Conservation (phyloP, 2,888 invertebrate species). For the Caenorhabditis virilis region DNA sequence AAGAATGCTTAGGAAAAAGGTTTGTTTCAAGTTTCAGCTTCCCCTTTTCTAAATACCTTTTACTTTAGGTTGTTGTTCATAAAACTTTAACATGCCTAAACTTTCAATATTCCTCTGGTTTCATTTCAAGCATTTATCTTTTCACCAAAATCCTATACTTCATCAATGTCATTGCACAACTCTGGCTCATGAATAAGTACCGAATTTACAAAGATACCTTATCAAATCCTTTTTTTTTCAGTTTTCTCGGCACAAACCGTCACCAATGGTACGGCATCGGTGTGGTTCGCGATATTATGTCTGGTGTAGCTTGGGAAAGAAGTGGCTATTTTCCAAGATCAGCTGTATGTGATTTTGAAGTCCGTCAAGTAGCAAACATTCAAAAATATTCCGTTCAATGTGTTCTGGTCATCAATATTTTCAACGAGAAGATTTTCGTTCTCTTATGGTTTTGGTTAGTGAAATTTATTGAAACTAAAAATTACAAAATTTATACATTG, state of each 20-base stretch:
- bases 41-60: neutral
- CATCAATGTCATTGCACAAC: conserved; percentile 57
- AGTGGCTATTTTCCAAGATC: conserved; percentile 60
- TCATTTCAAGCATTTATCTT: conserved; percentile 62
- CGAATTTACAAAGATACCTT: too few species aligned
- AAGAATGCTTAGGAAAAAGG: conserved; percentile 46
- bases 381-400: conserved; percentile 68
- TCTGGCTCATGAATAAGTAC: conserved; percentile 63
- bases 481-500: neutral
- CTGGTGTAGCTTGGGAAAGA: conserved; percentile 62
- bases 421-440: conserved; percentile 68
- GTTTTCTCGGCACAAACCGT: conserved; percentile 62
- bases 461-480: neutral
- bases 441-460: conserved; percentile 64
- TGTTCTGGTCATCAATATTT: conserved; percentile 68
- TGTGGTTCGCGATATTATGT: conserved; percentile 59
- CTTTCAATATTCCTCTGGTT: conserved; percentile 61
- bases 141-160: conserved; percentile 61
- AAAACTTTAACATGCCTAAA: conserved; percentile 59
- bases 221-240: too few species aligned
- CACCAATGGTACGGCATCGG: conserved; percentile 66
- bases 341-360: conserved; percentile 66
- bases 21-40: neutral
- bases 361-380: conserved; percentile 67
- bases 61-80: conserved; percentile 51